Evolutionary conservation across 2,797 vertebrate species (phyloP), one percentile per base, ranked within the genome.

Genomic region (Botia kubotai): DNA sequence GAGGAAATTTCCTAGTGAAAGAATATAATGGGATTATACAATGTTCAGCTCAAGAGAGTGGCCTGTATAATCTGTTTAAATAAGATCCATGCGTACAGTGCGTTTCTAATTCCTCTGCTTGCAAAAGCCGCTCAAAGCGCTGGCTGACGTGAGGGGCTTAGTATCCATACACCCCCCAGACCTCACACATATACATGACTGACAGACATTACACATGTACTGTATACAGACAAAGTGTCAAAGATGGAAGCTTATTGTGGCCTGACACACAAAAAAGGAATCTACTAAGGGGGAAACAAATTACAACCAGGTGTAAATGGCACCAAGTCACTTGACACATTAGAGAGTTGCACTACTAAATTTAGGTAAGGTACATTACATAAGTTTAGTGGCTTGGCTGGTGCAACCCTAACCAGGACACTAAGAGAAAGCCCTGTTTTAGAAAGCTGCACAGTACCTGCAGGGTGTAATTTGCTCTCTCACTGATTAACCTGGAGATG

Each of bases 381-480:
- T 36, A 36, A 36, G 33, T 36, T 36, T 36, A 36, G 33, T 36
- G 6, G 21, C 39, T 23, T 29, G 23, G 1, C 46, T 2, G n/a
- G n/a, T 58, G 7, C 55, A 58, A 21, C 55, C 55, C 19, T 58
- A 58, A 19, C 53, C 8, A 58, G n/a, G 8, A 58, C n/a, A 58
- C 43, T 46, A 46, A 8, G n/a, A 21, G n/a, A 58, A 16, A 29
- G 17, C 14, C 14, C 23, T 14, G 58, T 62, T 39, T 3, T 52
- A 66, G 17, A 23, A 43, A 29, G 13, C 23, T 29, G 39, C 17
- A 3, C 14, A 57, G 55, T 26, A 99, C 98, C 97, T 99, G 98
- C 87, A 99, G 94, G 88, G 96, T 97, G 93, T 99, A 99, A 93
- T 99, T 99, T 82, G 96, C 97, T 88, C 95, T 97, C 84, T 93